Percentiles rank a stretch among this genome's conserved stretches.
Evolutionary conservation across 2,797 vertebrate species (phyloP).

Genomic region (Ctenosaura bakeri): DNA sequence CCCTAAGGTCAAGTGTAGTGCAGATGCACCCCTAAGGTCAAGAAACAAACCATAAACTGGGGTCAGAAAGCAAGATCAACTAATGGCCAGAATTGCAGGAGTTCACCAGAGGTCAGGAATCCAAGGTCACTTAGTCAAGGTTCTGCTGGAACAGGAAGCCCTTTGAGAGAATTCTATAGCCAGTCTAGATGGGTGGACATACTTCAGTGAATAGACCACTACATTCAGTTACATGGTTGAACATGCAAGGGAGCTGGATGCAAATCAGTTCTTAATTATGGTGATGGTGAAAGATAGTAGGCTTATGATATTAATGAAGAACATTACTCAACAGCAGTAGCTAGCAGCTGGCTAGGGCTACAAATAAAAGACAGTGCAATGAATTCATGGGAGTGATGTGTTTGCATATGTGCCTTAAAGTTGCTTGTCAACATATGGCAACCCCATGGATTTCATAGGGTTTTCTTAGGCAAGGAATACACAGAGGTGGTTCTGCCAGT

Average conservation of each 20-base stretch:
- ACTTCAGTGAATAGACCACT: background rate
- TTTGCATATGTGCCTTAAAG: no score
- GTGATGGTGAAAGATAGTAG: background rate
- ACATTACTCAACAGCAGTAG: background rate
- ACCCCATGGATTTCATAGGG: no score
- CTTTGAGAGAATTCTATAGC: background rate
- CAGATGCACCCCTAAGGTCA: background rate
- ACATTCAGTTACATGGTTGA: background rate
- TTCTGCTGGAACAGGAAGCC: background rate
- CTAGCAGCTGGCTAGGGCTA: background rate
- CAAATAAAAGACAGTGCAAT: no score
- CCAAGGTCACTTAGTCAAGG: no score
- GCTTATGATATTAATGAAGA: background rate
- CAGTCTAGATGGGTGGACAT: background rate
- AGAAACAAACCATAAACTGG: background rate
- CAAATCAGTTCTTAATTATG: background rate
- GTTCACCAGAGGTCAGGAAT: background rate
- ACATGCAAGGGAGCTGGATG: background rate
- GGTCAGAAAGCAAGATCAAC: background rate
- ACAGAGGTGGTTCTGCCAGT: no score
- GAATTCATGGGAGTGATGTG: no score
- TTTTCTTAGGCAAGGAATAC: no score
- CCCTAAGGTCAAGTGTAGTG: background rate
- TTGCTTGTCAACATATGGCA: no score
- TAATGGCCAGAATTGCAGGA: background rate